These are phyloP conservation scores for Kryphioiulus occultus DNA, from an alignment of 2,888 invertebrate species.

Conservation along the genomic window DNA sequence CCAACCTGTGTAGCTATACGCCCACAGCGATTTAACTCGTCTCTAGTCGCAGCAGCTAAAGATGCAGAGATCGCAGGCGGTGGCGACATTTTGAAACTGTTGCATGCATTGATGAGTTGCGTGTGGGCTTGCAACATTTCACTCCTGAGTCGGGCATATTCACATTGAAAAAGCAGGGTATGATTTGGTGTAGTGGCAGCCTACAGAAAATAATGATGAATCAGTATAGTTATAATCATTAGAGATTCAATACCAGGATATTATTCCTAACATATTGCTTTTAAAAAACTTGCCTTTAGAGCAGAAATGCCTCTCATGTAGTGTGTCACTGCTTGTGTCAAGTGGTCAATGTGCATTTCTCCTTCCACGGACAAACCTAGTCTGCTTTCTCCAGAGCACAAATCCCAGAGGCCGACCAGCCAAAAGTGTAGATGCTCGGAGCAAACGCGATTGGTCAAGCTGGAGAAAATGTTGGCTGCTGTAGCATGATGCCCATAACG, in stretches of 20 bases:
- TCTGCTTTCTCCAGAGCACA: slow-evolving; percentile 59
- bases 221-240: background rate
- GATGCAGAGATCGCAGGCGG: slow-evolving; percentile 90
- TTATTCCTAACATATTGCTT: too few relatives aligned
- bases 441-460: slow-evolving; percentile 71
- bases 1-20: slow-evolving; percentile 77
- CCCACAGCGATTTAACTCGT: slow-evolving; percentile 80
- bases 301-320: slow-evolving; percentile 74
- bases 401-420: slow-evolving; percentile 75
- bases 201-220: slow-evolving; percentile 61
- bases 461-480: slow-evolving; percentile 72
- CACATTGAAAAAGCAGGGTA: slow-evolving; percentile 75
- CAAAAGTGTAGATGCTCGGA: slow-evolving; percentile 90
- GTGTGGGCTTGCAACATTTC: slow-evolving; percentile 74
- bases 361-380: slow-evolving; percentile 56
- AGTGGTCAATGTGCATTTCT: slow-evolving; percentile 59
- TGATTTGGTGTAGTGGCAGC: slow-evolving; percentile 73
- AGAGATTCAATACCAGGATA: too few relatives aligned
- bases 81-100: slow-evolving; percentile 83
- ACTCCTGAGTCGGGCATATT: slow-evolving; percentile 78
- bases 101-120: slow-evolving; percentile 74
- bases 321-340: slow-evolving; percentile 69
- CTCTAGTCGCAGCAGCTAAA: slow-evolving; percentile 73
- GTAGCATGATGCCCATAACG: slow-evolving; percentile 82
- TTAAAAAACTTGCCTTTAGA: slow-evolving; percentile 63